Conservation (phyloP, 1,140 invertebrate genomes). For the Acromyrmex echinatior region DNA sequence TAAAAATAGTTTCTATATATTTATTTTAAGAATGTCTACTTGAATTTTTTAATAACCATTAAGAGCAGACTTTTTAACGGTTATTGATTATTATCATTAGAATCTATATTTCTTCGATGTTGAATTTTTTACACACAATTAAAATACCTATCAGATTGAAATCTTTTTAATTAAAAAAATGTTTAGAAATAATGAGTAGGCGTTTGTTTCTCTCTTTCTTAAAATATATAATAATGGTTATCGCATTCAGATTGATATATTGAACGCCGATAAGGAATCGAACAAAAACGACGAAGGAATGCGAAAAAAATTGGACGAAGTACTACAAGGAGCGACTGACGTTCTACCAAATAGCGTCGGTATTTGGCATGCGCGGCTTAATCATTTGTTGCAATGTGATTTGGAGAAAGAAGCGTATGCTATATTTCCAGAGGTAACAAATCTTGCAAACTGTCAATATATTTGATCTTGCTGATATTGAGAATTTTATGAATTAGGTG, state of each 20-base stretch:
- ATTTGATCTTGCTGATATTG: slow-evolving; percentile 15
- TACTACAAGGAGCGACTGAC: slow-evolving; percentile 85
- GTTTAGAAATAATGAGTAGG: not conserved
- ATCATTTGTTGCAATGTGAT: slow-evolving; percentile 80
- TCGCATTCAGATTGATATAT: slow-evolving; percentile 81
- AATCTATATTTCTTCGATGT: too few species aligned
- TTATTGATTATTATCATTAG: too few species aligned
- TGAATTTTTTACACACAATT: not conserved
- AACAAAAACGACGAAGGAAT: slow-evolving; percentile 62
- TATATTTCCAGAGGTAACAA: slow-evolving; percentile 80
- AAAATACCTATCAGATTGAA: slow-evolving; percentile 4
- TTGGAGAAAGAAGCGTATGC: slow-evolving; percentile 79
- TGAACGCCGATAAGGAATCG: slow-evolving; percentile 77
- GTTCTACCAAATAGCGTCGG: slow-evolving; percentile 83
- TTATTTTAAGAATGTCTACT: slow-evolving; percentile 7
- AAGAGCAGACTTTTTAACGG: too few species aligned
- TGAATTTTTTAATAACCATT: too few species aligned
- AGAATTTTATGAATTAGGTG: slow-evolving; percentile 74
- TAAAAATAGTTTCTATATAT: not conserved
- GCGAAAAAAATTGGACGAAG: slow-evolving; percentile 81
- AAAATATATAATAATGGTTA: slow-evolving; percentile 1
- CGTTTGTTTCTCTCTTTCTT: not conserved
- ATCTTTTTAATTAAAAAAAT: not conserved
- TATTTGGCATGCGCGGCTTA: slow-evolving; percentile 86
- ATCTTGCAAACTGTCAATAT: not conserved